These are phyloP conservation scores for Phalangium opilio DNA, from an alignment of 2,888 invertebrate species.

Conservation along the genomic window DNA sequence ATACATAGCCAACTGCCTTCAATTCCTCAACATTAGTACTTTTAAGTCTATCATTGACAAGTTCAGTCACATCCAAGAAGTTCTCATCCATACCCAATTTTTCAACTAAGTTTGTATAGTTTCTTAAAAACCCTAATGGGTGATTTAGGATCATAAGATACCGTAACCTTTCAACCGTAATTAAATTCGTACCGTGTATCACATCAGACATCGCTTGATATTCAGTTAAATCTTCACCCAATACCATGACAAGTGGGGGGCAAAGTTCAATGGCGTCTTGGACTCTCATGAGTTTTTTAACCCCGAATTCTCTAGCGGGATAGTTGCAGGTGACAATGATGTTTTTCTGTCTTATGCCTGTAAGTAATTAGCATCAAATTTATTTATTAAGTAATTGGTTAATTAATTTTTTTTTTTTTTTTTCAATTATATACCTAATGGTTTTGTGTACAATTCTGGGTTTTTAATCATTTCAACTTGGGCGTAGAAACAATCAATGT, in stretches of 20 bases:
- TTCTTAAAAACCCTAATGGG: slow-evolving; percentile 39
- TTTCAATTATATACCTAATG: slow-evolving; percentile 33
- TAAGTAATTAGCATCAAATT: neutral
- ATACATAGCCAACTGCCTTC: neutral
- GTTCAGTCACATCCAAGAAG: slow-evolving; percentile 58
- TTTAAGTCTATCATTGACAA: slow-evolving; percentile 32
- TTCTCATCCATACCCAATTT: slow-evolving; percentile 73
- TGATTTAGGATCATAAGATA: slow-evolving; percentile 22
- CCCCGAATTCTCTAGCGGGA: slow-evolving; percentile 54
- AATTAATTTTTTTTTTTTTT: neutral
- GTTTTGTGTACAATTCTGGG: slow-evolving; percentile 47
- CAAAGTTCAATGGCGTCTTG: slow-evolving; percentile 57
- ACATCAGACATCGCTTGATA: slow-evolving; percentile 63
- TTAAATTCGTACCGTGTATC: slow-evolving; percentile 39
- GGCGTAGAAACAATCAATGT: slow-evolving; percentile 71
- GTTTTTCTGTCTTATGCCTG: slow-evolving; percentile 69
- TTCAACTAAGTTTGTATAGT: slow-evolving; percentile 57
- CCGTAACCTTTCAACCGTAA: too few species aligned
- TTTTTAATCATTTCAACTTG: slow-evolving; percentile 66
- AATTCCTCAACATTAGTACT: neutral
- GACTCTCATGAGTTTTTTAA: slow-evolving; percentile 60
- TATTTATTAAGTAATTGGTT: neutral
- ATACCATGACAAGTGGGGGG: slow-evolving; percentile 55
- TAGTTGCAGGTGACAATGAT: slow-evolving; percentile 73
- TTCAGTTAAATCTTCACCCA: slow-evolving; percentile 65